phyloP scores from a whole-genome alignment of 2,888 invertebrate species.

The Sphaerophoria taeniata region DNA sequence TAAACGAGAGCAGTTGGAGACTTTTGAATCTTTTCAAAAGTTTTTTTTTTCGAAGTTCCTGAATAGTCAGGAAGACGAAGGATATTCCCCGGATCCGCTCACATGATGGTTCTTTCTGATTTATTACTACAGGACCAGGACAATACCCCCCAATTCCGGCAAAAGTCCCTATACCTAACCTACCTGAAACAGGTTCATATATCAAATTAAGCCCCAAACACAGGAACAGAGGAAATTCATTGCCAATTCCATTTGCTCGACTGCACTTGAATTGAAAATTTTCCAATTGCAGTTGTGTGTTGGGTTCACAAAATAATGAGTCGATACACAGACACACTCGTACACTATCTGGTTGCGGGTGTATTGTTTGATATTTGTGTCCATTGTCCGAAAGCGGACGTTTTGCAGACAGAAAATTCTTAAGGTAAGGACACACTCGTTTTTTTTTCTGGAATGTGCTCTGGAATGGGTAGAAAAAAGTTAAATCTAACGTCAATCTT shows the following conservation, averaged over 20 bases:
- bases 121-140: slow-evolving; percentile 39
- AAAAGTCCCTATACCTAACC: slow-evolving; percentile 20
- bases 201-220: slow-evolving; percentile 60
- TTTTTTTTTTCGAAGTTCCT: slow-evolving; percentile 1
- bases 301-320: slow-evolving; percentile 53
- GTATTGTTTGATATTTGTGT: slow-evolving; percentile 51
- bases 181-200: slow-evolving; percentile 39
- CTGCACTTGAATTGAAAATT: slow-evolving; percentile 73
- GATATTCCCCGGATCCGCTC: slow-evolving; percentile 41
- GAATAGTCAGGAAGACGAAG: slow-evolving; percentile 13
- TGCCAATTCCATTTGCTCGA: slow-evolving; percentile 72
- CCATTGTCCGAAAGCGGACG: slow-evolving; percentile 66
- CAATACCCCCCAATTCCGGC: slow-evolving; percentile 2
- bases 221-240: slow-evolving; percentile 60
- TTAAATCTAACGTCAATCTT: slow-evolving; percentile 38
- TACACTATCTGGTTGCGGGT: slow-evolving; percentile 41
- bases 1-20: neutral
- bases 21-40: slow-evolving; percentile 24
- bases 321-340: slow-evolving; percentile 1
- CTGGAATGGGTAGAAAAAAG: slow-evolving; percentile 18
- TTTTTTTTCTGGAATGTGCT: neutral
- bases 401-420: slow-evolving; percentile 61
- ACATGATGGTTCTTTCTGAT: slow-evolving; percentile 49
- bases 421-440: slow-evolving; percentile 38
- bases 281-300: slow-evolving; percentile 64